Evolutionary conservation across 2,888 invertebrate species (phyloP), one percentile per base, ranked within the genome.

Genomic region (Diplolepis rosae): DNA sequence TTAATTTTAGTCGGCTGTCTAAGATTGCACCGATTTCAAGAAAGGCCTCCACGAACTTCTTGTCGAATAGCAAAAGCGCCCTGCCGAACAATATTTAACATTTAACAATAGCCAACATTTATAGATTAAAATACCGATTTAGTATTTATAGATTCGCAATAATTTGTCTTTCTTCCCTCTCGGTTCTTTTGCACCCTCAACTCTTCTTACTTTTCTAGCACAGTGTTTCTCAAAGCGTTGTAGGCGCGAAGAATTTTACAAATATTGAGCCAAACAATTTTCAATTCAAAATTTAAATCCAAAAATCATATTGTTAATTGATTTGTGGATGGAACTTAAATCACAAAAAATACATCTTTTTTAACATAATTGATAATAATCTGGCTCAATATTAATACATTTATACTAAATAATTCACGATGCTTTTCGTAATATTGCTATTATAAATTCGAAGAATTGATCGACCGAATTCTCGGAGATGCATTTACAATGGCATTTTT

Each of bases 81-180:
- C 74, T 77, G 80, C 77, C 77, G 87, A 87, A 87, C 87, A 87
- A 86, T 87, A 87, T 86, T 87, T 84, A 87, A 87, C 87, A 87
- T 87, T 87, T 87, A 87, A 87, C 87, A 87, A 87, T 87, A 87
- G 87, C 87, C 87, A 87, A 87, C 87, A 87, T 87, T 87, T 87
- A 87, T 87, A 87, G 87, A 87, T 85, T 87, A 87, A 87, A 84
- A 87, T 87, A 87, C 85, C 85, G 82, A 87, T 86, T 85, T 73
- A 81, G 80, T 86, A 81, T 80, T 81, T 78, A 81, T 85, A 82
- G 72, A 71, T 71, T 74, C 72, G 74, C 68, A 69, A 66, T 76
- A 68, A 50, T 69, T 69, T 72, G 71, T 72, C 70, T 74, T 66
- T 66, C 48, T 65, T 13, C n/a, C 48, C 28, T 45, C 66, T 28